These are phyloP conservation scores for Borostomias antarcticus DNA, from an alignment of 2,797 vertebrate species.

Conservation along the genomic window DNA sequence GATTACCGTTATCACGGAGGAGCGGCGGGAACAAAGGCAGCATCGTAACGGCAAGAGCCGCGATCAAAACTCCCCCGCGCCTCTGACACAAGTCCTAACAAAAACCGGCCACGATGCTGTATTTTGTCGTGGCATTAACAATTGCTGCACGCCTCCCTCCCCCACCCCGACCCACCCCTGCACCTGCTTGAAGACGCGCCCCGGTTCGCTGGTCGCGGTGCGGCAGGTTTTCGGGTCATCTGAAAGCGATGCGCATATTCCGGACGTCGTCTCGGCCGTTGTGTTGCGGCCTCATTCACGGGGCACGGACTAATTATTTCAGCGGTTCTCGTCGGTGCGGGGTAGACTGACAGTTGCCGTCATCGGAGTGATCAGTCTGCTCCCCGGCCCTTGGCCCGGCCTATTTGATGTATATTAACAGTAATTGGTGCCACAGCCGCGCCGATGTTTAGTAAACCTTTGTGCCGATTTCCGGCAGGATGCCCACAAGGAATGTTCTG, in stretches of 20 bases:
- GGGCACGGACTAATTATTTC: constrained; percentile 80
- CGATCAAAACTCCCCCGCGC: constrained; percentile 12
- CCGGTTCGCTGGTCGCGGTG: constrained; percentile 29
- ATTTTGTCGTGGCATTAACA: no score
- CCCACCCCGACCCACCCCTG: constrained; percentile 14
- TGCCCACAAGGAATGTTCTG: constrained; percentile 92
- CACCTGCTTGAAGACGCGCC: constrained; percentile 39
- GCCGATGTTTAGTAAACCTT: constrained; percentile 82
- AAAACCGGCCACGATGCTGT: constrained; percentile 20
- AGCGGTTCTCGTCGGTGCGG: constrained; percentile 67
- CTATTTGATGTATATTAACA: constrained; percentile 80
- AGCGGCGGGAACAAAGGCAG: constrained; percentile 3
- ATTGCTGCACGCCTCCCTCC: no score
- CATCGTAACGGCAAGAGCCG: background rate
- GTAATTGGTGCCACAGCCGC: constrained; percentile 82
- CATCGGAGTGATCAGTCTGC: constrained; percentile 82
- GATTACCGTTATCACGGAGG: constrained; percentile 1
- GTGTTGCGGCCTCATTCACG: constrained; percentile 76
- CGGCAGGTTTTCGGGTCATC: constrained; percentile 72
- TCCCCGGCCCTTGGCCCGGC: constrained; percentile 58
- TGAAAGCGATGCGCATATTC: constrained; percentile 72
- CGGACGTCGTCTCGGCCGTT: constrained; percentile 70
- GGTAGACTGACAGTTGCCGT: constrained; percentile 82
- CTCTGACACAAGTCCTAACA: constrained; percentile 24
- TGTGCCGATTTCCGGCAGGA: constrained; percentile 86